Percentiles rank a stretch among this genome's conserved stretches.
Conservation (phyloP, 2,888 invertebrate species). For the Drosophila mimetica region DNA sequence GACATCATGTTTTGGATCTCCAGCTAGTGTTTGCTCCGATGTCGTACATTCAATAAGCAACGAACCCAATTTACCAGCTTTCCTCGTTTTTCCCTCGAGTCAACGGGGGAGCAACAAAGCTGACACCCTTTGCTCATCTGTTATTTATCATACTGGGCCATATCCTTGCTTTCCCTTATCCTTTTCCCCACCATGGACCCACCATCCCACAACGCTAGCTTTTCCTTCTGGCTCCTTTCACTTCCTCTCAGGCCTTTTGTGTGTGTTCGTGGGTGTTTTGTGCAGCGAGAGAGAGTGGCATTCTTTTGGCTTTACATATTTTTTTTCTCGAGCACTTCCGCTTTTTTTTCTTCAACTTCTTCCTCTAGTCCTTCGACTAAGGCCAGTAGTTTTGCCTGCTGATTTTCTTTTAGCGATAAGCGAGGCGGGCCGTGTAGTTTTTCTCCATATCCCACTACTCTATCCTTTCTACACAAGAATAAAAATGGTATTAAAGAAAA, state of each 20-base stretch:
- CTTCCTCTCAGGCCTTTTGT: slow-evolving; percentile 45
- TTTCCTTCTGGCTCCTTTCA: slow-evolving; percentile 38
- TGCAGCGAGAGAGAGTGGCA: slow-evolving; percentile 29
- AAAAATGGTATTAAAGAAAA: neutral
- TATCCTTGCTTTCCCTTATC: slow-evolving; percentile 21
- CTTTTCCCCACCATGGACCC: neutral
- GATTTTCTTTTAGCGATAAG: slow-evolving; percentile 67
- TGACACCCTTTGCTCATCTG: slow-evolving; percentile 73
- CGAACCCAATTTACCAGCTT: slow-evolving; percentile 40
- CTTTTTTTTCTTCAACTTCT: slow-evolving; percentile 41
- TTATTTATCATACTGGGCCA: slow-evolving; percentile 69
- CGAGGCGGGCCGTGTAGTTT: slow-evolving; percentile 32
- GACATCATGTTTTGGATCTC: slow-evolving; percentile 4
- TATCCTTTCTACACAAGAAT: neutral
- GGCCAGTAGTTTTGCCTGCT: slow-evolving; percentile 37
- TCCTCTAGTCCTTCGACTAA: slow-evolving; percentile 21
- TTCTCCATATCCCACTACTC: neutral
- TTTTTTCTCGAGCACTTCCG: slow-evolving; percentile 52
- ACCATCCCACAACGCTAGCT: slow-evolving; percentile 11
- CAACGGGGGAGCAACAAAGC: slow-evolving; percentile 33
- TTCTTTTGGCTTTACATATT: slow-evolving; percentile 32
- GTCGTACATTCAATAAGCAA: slow-evolving; percentile 68
- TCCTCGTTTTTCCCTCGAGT: slow-evolving; percentile 4
- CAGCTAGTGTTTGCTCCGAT: slow-evolving; percentile 49
- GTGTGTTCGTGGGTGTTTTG: slow-evolving; percentile 11